These are phyloP conservation scores for Florisuga fusca DNA, from an alignment of 2,797 vertebrate genomes.

Conservation along the genomic window DNA sequence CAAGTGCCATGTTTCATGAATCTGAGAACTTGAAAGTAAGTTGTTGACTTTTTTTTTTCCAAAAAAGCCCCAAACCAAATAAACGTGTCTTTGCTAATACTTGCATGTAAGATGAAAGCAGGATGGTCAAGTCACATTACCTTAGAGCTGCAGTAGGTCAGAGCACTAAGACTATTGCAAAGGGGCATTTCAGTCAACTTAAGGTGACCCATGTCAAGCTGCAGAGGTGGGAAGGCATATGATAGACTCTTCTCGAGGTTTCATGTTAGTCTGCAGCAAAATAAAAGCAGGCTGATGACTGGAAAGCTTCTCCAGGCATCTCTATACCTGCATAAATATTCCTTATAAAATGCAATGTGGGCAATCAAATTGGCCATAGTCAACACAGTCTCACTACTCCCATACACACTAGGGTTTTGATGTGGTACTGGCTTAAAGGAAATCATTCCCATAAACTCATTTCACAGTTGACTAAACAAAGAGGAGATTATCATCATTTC, in stretches of 20 bases:
- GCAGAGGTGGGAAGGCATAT: background rate
- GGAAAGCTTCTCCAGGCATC: background rate
- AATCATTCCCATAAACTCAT: conserved; percentile 23
- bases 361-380: background rate
- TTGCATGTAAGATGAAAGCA: background rate
- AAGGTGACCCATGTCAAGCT: background rate
- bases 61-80: background rate
- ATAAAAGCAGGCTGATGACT: background rate
- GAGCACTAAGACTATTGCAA: background rate
- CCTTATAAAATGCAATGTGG: background rate
- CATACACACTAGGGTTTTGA: background rate
- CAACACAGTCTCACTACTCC: background rate
- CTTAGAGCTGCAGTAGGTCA: background rate
- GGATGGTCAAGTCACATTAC: background rate
- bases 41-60: background rate
- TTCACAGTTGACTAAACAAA: conserved; percentile 57
- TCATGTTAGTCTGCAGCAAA: background rate
- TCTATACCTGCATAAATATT: background rate
- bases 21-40: background rate
- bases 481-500: conserved; percentile 25
- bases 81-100: background rate
- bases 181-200: rapidly evolving
- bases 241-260: background rate
- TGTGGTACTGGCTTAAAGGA: conserved; percentile 34
- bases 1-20: background rate